A percentile compares a stretch with the other conserved stretches of the same genome.
These are phyloP conservation scores for Sandelia bainsii DNA, from an alignment of 2,797 vertebrate species.

Conservation along the genomic window DNA sequence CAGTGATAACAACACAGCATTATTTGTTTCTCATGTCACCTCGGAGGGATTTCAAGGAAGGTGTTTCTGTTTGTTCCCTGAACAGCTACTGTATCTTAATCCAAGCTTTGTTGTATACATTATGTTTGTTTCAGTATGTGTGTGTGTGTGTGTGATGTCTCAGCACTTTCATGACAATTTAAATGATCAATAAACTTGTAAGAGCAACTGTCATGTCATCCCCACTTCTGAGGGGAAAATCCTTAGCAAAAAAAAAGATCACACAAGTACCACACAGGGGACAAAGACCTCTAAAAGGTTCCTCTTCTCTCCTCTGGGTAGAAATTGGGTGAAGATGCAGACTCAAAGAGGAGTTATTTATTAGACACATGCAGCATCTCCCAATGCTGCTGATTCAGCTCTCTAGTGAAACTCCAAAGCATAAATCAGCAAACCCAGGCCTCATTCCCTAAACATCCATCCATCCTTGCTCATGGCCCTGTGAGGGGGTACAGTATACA, in stretches of 20 bases:
- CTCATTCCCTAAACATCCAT: conserved; percentile 54
- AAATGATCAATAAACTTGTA: conserved; percentile 69
- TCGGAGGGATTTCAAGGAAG: conserved; percentile 57
- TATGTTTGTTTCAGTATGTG: conserved; percentile 4
- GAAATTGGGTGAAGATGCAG: conserved; percentile 42
- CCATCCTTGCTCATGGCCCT: conserved; percentile 31
- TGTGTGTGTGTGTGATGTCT: conserved; percentile 44
- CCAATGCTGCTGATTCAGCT: conserved; percentile 77
- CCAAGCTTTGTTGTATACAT: conserved; percentile 42
- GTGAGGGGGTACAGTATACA: conserved; percentile 26
- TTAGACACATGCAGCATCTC: conserved; percentile 51
- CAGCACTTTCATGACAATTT: conserved; percentile 55
- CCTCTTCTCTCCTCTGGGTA: conserved; percentile 14
- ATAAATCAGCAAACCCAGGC: conserved; percentile 68
- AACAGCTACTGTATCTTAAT: conserved; percentile 49
- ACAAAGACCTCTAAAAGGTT: conserved; percentile 42
- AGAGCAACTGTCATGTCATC: conserved; percentile 48
- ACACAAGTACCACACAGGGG: conserved; percentile 21
- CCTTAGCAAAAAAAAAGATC: conserved; percentile 55
- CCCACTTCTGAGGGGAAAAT: conserved; percentile 17
- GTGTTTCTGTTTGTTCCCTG: conserved; percentile 45
- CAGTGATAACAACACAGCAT: conserved; percentile 60
- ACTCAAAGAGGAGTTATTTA: conserved; percentile 71
- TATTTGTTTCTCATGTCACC: conserved; percentile 69
- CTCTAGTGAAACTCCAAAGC: conserved; percentile 54